phyloP scores from a whole-genome alignment of 64 coral and sea anemone genomes.

The Platygyra sinensis region DNA sequence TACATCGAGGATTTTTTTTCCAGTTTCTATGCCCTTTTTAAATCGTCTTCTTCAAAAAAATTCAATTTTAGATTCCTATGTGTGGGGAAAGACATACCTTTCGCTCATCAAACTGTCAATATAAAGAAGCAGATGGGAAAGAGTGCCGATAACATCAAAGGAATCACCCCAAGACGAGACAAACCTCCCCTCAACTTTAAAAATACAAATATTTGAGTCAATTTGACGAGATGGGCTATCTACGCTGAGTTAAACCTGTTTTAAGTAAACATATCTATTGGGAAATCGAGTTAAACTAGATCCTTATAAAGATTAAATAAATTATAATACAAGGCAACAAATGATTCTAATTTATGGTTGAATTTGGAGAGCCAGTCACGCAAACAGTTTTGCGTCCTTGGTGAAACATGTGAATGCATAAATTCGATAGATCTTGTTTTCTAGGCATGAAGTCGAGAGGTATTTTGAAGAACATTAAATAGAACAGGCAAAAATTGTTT shows the following conservation, averaged over 20 bases:
- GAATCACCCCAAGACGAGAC: not conserved
- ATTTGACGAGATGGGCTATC: conserved; percentile 37
- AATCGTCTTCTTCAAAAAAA: not conserved
- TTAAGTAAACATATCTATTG: conserved; percentile 42
- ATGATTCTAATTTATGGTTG: not conserved
- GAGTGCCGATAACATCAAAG: conserved; percentile 42
- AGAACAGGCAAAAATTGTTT: not conserved
- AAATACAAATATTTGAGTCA: conserved; percentile 21
- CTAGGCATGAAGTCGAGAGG: not conserved
- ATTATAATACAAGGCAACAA: conserved; percentile 3
- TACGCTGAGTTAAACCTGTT: conserved; percentile 16
- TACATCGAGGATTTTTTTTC: not conserved
- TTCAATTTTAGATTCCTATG: conserved; percentile 23
- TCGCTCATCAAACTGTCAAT: conserved; percentile 28
- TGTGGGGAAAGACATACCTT: conserved; percentile 20
- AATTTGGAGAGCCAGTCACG: not conserved
- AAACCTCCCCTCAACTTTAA: conserved; percentile 6
- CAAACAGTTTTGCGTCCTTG: not conserved
- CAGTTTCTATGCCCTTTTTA: not conserved
- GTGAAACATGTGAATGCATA: not conserved
- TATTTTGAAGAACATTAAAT: not conserved
- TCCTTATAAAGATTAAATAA: conserved; percentile 14
- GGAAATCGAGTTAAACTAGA: conserved; percentile 39
- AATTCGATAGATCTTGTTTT: not conserved
- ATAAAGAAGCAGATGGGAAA: not conserved